Evolutionary conservation across 2,113 vertebrate species (phyloP), one percentile per base, ranked within the genome.

Genomic region (Beaufortia kweichowensis): DNA sequence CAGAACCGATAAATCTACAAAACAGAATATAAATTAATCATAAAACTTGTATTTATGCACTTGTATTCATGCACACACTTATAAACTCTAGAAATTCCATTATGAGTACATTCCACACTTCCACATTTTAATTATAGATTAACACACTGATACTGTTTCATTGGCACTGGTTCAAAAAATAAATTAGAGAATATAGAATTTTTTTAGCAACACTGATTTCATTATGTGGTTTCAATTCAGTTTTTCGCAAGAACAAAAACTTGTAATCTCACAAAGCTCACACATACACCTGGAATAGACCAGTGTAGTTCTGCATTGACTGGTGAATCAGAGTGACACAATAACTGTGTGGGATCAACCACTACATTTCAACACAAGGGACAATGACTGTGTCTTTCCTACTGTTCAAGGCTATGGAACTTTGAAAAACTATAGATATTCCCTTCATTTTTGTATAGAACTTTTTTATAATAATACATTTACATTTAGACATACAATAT

Each of bases 1-100:
- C 92, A 0, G 89, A 95, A 78, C 96, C 96, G 87, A 98, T 96
- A 65, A 90, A 88, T 84, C 92, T 92, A 78, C 67, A 86, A 90
- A 83, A 35, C 29, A 80, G 15, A n/a, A 80, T 24, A 29, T 48
- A 46, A 29, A n/a, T n/a, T 1, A 53, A 46, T 14, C 12, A 14
- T 46, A 14, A 4, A 29, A 10, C 28, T 50, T 48, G 12, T 6
- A 21, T 0, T 23, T n/a, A 64, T n/a, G n/a, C n/a, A n/a, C n/a
- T n/a, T n/a, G n/a, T 39, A 10, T 39, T 39, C 35, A 48, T 67
- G 1, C 24, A 17, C 6, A 41, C 8, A 17, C 7, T 68, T 68
- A 48, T 4, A 15, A 66, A 46, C 39, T 17, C 62, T 23, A 48
- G 17, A 19, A 15, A 15, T 48, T 4, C 17, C 14, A 39, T 39